Percentiles rank a stretch among this genome's conserved stretches.
phyloP scores from a whole-genome alignment of 2,888 invertebrate species.

The Drosophila merina region DNA sequence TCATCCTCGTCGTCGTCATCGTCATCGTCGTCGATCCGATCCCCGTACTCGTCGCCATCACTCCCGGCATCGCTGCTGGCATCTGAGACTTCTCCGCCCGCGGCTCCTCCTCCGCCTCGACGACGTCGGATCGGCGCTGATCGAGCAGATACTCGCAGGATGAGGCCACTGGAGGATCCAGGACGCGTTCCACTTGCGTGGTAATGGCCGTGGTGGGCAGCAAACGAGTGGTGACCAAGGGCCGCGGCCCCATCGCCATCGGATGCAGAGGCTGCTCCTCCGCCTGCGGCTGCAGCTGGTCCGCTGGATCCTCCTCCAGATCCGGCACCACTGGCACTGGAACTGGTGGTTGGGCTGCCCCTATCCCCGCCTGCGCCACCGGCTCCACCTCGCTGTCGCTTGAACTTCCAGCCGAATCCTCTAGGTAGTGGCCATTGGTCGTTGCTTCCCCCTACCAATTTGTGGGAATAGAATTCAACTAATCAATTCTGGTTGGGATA shows the following conservation, averaged over 20 bases:
- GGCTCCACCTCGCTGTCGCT: conserved; percentile 70
- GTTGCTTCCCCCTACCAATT: conserved; percentile 85
- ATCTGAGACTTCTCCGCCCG: conserved; percentile 18
- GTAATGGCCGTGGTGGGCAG: conserved; percentile 72
- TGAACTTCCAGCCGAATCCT: conserved; percentile 84
- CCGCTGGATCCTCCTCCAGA: conserved; percentile 34
- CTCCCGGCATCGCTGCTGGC: conserved; percentile 28
- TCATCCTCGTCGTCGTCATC: conserved; percentile 67
- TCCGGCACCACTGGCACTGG: conserved; percentile 41
- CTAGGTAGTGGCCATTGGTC: conserved; percentile 85
- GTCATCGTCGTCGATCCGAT: conserved; percentile 40
- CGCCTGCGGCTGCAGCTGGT: conserved; percentile 17
- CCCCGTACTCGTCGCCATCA: conserved; percentile 12
- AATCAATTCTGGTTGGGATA: conserved; percentile 83
- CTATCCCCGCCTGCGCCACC: conserved; percentile 23
- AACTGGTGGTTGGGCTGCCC: conserved; percentile 45
- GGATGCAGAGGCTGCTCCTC: conserved; percentile 56
- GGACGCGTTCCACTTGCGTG: conserved; percentile 13
- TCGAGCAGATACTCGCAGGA: conserved; percentile 83
- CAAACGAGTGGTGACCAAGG: conserved; percentile 65
- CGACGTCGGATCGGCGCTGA: conserved; percentile 69
- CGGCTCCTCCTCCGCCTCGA: conserved; percentile 32
- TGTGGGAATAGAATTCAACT: conserved; percentile 85
- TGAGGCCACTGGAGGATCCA: conserved; percentile 60
- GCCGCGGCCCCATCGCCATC: conserved; percentile 74